Conservation (phyloP, 1,140 invertebrate genomes). For the Hormaphis cornu region DNA sequence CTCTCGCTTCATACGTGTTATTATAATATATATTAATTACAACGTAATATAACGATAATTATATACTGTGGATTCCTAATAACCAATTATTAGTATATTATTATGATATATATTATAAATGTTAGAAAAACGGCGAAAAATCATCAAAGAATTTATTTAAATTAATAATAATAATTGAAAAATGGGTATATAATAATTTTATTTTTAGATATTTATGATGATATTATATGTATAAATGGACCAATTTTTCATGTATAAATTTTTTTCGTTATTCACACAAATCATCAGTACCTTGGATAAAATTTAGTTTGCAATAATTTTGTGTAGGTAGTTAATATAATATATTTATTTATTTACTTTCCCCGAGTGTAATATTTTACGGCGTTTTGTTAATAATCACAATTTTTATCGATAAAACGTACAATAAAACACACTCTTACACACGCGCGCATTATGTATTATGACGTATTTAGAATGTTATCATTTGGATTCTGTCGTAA, state of each 20-base stretch:
- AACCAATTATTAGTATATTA: not conserved
- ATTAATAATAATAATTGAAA: not conserved
- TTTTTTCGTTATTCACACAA: slow-evolving; percentile 10
- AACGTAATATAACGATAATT: not conserved
- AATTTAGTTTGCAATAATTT: slow-evolving; percentile 26
- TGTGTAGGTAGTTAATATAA: not conserved
- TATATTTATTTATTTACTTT: not conserved
- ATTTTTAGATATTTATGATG: slow-evolving; percentile 31
- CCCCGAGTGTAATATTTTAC: slow-evolving; percentile 8
- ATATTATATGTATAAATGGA: slow-evolving; percentile 32
- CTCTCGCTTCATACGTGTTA: slow-evolving; percentile 24
- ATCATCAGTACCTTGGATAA: not conserved
- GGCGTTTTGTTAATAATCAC: too few species aligned
- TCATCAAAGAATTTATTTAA: not conserved
- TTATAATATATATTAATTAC: slow-evolving; percentile 9
- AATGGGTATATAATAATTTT: slow-evolving; percentile 31
- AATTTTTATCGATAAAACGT: too few species aligned
- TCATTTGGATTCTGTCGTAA: too few species aligned
- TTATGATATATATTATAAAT: slow-evolving; percentile 3
- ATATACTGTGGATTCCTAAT: slow-evolving; percentile 8
- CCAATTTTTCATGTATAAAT: slow-evolving; percentile 30
- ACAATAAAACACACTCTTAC: too few species aligned
- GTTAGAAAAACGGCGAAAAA: slow-evolving; percentile 4
- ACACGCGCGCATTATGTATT: too few species aligned
- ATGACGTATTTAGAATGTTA: too few species aligned